phyloP scores from a whole-genome alignment of 2,113 vertebrate genomes.

The Indicator indicator region DNA sequence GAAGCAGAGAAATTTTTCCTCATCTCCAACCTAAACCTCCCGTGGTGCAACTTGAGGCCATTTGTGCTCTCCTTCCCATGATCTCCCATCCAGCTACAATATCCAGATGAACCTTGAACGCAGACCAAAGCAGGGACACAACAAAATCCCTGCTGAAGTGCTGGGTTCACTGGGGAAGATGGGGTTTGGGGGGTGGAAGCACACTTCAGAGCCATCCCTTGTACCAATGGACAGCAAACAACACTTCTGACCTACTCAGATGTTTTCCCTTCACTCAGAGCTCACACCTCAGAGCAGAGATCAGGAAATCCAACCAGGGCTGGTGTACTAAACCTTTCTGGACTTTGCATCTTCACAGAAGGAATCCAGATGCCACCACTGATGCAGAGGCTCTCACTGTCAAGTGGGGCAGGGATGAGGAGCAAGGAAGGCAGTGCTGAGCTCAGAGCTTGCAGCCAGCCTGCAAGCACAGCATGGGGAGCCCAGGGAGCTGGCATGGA shows the following conservation, averaged over 20 bases:
- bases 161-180: background rate
- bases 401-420: background rate
- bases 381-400: background rate
- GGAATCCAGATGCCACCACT: background rate
- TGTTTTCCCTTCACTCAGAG: background rate
- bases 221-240: accelerated
- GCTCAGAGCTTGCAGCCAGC: accelerated
- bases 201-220: background rate
- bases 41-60: no score
- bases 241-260: background rate
- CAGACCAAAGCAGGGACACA: background rate
- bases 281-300: background rate
- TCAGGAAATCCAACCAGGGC: background rate
- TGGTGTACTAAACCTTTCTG: background rate
- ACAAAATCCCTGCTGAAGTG: background rate
- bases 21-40: no score
- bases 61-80: no score
- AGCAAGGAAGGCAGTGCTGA: background rate
- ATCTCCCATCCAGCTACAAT: background rate
- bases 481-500: background rate
- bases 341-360: background rate
- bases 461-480: background rate
- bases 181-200: background rate
- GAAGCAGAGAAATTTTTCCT: no score
- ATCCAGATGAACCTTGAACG: background rate